These are phyloP conservation scores for Trematomus bernacchii DNA, from an alignment of 2,797 vertebrate species.

Conservation along the genomic window DNA sequence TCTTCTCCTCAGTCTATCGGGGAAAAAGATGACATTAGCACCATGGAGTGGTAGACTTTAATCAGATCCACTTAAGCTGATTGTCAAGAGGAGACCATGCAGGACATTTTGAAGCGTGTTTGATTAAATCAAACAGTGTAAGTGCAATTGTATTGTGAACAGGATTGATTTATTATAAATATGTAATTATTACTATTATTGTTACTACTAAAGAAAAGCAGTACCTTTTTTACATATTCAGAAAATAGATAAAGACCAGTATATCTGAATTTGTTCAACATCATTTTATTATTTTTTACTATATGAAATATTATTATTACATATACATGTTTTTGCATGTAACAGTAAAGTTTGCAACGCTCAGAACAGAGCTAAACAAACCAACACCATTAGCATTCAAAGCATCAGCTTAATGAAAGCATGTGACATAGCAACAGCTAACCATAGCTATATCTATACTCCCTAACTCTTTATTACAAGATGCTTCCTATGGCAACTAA, in stretches of 20 bases:
- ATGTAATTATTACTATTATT: background rate
- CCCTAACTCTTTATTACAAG: background rate
- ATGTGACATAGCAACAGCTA: background rate
- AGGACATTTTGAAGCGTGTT: background rate
- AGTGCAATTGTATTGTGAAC: background rate
- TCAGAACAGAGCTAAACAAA: background rate
- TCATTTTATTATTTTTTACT: background rate
- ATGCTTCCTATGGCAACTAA: background rate
- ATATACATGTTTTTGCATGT: background rate
- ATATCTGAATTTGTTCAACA: background rate
- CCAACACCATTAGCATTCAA: background rate
- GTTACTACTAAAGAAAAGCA: background rate
- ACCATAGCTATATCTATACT: background rate
- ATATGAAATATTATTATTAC: background rate
- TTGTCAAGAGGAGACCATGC: conserved; percentile 10
- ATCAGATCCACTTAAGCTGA: conserved; percentile 61
- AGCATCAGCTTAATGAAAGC: background rate
- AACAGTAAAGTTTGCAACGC: background rate
- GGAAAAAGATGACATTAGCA: conserved; percentile 50
- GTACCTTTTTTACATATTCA: background rate
- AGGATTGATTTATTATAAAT: background rate
- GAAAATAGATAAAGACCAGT: background rate
- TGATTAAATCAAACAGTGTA: background rate
- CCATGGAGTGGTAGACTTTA: conserved; percentile 43
- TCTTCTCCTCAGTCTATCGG: conserved; percentile 38